phyloP scores from a whole-genome alignment of 2,888 invertebrate species.

The Lepidocyrtinus sp. region DNA sequence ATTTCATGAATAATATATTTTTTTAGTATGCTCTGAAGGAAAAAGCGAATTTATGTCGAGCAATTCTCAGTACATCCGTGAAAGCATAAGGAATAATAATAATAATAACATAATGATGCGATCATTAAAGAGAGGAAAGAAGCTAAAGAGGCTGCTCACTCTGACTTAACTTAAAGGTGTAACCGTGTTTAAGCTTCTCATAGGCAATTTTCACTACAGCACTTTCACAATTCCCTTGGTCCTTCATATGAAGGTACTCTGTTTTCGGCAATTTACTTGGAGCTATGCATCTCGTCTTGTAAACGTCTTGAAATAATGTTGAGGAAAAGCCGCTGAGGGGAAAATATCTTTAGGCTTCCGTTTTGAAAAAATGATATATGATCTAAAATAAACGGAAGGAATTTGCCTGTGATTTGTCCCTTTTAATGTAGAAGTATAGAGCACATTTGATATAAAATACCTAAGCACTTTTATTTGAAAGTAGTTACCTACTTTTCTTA shows the following conservation, averaged over 20 bases:
- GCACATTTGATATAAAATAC: too few relatives aligned
- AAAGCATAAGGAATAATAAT: constrained; percentile 43
- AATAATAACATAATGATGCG: constrained; percentile 25
- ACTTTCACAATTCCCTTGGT: not conserved
- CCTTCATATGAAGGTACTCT: not conserved
- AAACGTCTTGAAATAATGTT: not conserved
- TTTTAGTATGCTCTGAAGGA: constrained; percentile 23
- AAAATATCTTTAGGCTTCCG: not conserved
- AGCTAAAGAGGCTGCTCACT: constrained; percentile 33
- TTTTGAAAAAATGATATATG: not conserved
- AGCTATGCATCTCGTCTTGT: not conserved
- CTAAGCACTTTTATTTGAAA: too few relatives aligned
- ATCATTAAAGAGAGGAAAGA: constrained; percentile 41
- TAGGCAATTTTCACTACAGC: not conserved
- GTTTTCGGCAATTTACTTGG: not conserved
- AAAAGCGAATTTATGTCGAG: constrained; percentile 28
- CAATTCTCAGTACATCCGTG: constrained; percentile 20
- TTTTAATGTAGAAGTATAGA: too few relatives aligned
- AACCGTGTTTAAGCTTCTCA: not conserved
- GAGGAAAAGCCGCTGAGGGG: not conserved
- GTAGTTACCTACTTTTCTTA: too few relatives aligned
- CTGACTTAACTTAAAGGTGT: not conserved
- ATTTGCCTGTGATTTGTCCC: too few relatives aligned
- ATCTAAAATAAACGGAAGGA: not conserved
- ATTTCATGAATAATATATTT: constrained; percentile 34